A percentile compares a stretch with the other conserved stretches of the same genome.
These are phyloP conservation scores for Excalfactoria chinensis DNA, from an alignment of 2,113 vertebrate species.

Conservation along the genomic window DNA sequence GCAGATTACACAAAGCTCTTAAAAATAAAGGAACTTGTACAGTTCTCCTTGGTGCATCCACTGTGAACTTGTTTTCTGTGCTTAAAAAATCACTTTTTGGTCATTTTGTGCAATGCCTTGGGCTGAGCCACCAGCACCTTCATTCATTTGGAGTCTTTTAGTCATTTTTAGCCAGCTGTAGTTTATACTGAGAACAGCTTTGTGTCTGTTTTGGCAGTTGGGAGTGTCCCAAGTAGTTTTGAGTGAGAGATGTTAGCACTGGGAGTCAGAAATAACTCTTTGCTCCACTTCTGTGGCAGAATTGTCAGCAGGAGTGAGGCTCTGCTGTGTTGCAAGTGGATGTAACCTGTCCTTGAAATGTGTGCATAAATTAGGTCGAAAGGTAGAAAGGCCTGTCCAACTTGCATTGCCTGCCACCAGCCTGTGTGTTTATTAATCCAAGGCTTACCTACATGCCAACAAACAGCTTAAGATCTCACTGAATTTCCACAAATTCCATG, in stretches of 20 bases:
- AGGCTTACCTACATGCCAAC: neutral
- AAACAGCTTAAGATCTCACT: neutral
- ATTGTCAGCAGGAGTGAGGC: neutral
- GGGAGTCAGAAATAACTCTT: neutral
- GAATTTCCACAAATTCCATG: neutral
- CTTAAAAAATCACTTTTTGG: neutral
- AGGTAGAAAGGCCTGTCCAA: neutral
- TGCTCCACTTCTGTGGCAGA: neutral
- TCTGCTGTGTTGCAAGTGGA: fast-evolving
- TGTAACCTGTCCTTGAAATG: neutral
- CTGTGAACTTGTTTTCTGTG: neutral
- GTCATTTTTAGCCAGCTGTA: neutral
- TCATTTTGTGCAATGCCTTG: neutral
- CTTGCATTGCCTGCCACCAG: neutral
- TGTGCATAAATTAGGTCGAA: neutral
- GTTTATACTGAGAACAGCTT: neutral
- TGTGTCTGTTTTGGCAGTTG: slow-evolving; percentile 11
- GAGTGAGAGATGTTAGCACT: neutral
- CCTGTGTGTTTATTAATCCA: neutral
- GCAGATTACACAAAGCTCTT: slow-evolving; percentile 4
- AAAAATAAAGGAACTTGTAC: neutral
- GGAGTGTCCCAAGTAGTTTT: neutral
- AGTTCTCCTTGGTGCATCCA: neutral
- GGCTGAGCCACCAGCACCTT: neutral
- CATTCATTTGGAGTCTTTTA: neutral